Evolutionary conservation across 2,113 vertebrate species (phyloP).

Genomic region (Lepus europaeus): DNA sequence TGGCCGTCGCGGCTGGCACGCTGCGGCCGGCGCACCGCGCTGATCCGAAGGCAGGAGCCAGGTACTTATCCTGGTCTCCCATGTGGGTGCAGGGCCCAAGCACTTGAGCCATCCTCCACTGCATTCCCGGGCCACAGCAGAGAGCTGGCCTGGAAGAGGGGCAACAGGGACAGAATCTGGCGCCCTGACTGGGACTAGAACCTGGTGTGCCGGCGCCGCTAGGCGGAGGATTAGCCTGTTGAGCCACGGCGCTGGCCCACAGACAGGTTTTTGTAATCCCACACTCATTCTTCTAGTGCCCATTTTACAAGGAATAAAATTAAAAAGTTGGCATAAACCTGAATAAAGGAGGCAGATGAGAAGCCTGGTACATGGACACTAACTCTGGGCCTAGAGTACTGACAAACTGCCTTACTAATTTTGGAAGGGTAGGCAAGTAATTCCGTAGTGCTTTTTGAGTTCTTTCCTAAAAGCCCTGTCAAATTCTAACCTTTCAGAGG

Average conservation of each 20-base stretch:
- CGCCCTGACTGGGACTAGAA: no score
- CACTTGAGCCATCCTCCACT: no score
- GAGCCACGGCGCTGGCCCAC: neutral
- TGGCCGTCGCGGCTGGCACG: no score
- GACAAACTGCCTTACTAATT: neutral
- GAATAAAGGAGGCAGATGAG: slow-evolving; percentile 34
- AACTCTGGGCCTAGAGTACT: neutral
- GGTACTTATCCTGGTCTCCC: no score
- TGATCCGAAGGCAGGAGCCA: no score
- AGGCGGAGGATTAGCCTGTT: no score
- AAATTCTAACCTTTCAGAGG: slow-evolving; percentile 35
- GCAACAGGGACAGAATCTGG: no score
- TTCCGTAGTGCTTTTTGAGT: neutral
- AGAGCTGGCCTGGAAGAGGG: no score
- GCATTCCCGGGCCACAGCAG: no score
- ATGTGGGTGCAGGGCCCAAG: no score
- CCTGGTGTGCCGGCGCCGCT: no score
- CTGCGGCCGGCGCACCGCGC: no score
- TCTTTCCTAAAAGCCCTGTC: slow-evolving; percentile 7
- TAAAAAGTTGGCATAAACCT: slow-evolving; percentile 18
- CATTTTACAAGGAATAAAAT: slow-evolving; percentile 22
- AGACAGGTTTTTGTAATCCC: neutral
- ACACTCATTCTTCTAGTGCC: neutral
- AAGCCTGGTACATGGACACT: neutral
- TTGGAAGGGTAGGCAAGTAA: neutral